Conservation (phyloP, 1,140 invertebrate species). For the Drosophila pachea region DNA sequence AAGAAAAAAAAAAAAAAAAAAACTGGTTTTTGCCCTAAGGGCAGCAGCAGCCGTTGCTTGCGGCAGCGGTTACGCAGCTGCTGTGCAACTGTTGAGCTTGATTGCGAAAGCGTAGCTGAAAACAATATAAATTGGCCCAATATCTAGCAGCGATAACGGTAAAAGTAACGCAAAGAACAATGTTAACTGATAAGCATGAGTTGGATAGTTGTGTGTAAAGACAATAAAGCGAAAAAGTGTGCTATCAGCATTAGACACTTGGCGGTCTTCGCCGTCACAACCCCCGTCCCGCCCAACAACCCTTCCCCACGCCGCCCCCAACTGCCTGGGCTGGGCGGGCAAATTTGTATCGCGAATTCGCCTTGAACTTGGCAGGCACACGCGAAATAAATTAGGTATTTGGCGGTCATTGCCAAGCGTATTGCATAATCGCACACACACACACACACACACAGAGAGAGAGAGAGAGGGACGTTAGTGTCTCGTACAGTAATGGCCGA, state of each 20-base stretch:
- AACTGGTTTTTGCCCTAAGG: constrained; percentile 55
- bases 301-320: neutral
- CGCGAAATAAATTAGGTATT: constrained; percentile 8
- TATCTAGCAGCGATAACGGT: constrained; percentile 8
- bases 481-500: neutral
- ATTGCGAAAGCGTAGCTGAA: constrained; percentile 3
- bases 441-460: constrained; percentile 1
- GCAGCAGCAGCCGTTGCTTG: neutral
- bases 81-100: constrained; percentile 19
- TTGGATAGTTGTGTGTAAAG: constrained; percentile 9
- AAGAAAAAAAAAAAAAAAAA: neutral
- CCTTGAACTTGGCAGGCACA: constrained; percentile 49
- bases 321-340: neutral
- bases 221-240: constrained; percentile 5
- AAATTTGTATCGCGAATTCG: neutral
- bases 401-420: constrained; percentile 61
- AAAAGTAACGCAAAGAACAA: neutral
- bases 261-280: constrained; percentile 24
- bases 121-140: neutral
- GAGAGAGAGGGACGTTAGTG: no score
- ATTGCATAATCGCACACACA: constrained; percentile 56
- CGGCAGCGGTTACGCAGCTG: constrained; percentile 11
- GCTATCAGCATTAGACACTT: constrained; percentile 18
- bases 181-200: constrained; percentile 5
- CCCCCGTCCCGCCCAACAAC: no score